Percentiles rank a stretch among this genome's conserved stretches.
These are phyloP conservation scores for Rhagonycha fulva DNA, from an alignment of 2,888 invertebrate species.

Conservation along the genomic window DNA sequence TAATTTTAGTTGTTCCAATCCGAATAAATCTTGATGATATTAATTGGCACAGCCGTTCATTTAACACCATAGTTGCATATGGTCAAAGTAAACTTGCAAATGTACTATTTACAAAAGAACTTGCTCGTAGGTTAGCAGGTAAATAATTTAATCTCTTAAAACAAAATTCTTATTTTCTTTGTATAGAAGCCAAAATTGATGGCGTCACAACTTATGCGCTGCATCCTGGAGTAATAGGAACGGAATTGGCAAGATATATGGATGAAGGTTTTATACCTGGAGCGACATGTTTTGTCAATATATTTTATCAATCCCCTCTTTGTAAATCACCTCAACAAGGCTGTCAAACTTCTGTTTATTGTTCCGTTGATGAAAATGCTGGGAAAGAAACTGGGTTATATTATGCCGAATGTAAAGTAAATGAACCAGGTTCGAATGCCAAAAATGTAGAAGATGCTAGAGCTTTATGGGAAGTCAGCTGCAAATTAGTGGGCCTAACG, in stretches of 20 bases:
- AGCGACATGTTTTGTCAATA: slow-evolving; percentile 50
- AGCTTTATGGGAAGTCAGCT: slow-evolving; percentile 67
- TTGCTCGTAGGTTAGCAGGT: slow-evolving; percentile 60
- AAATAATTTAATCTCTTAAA: slow-evolving; percentile 1
- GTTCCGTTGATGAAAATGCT: slow-evolving; percentile 69
- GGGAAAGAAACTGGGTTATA: slow-evolving; percentile 61
- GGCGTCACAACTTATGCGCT: slow-evolving; percentile 70
- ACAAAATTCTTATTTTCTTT: not conserved
- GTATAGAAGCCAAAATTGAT: slow-evolving; percentile 45
- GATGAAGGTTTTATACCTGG: slow-evolving; percentile 52
- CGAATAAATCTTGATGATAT: too few species aligned
- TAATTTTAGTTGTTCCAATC: not conserved
- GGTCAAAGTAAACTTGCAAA: slow-evolving; percentile 80
- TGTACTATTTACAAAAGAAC: slow-evolving; percentile 71
- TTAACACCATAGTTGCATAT: slow-evolving; percentile 70
- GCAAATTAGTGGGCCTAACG: slow-evolving; percentile 52
- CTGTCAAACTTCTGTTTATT: slow-evolving; percentile 77
- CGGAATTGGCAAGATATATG: slow-evolving; percentile 74
- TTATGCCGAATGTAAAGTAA: slow-evolving; percentile 65
- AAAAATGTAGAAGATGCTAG: slow-evolving; percentile 59
- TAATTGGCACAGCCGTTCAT: slow-evolving; percentile 47
- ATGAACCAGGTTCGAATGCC: slow-evolving; percentile 58
- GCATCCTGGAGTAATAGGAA: slow-evolving; percentile 76
- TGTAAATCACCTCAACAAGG: slow-evolving; percentile 67
- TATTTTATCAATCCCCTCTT: too few species aligned